Evolutionary conservation across 1,140 invertebrate genomes (phyloP).

Genomic region (Leptinotarsa undecemlineata): DNA sequence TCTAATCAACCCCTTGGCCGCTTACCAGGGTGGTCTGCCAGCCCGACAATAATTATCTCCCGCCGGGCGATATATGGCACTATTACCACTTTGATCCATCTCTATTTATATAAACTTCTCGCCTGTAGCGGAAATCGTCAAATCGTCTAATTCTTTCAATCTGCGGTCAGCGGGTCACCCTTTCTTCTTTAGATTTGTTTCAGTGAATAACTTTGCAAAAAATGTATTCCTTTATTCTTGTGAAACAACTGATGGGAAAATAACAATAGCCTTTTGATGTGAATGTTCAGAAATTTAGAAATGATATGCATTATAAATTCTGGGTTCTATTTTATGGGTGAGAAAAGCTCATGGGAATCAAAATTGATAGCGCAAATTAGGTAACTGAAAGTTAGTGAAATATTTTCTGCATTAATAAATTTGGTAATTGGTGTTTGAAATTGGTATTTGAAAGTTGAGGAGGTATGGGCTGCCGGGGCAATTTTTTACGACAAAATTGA

Average conservation of each 20-base stretch:
- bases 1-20: constrained; percentile 5
- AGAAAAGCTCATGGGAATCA: too few relatives aligned
- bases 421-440: too few relatives aligned
- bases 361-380: too few relatives aligned
- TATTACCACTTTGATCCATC: constrained; percentile 8
- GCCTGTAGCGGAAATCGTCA: not conserved
- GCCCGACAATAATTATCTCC: constrained; percentile 7
- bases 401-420: too few relatives aligned
- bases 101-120: constrained; percentile 4
- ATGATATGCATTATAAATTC: too few relatives aligned
- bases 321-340: too few relatives aligned
- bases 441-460: too few relatives aligned
- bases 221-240: constrained; percentile 1
- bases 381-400: too few relatives aligned
- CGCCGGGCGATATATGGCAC: constrained; percentile 7
- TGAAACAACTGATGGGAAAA: not conserved
- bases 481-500: too few relatives aligned
- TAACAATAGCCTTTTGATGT: not conserved
- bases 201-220: not conserved
- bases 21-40: constrained; percentile 1
- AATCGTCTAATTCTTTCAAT: not conserved
- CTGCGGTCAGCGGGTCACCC: constrained; percentile 3
- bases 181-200: constrained; percentile 1
- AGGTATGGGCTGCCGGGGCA: too few relatives aligned
- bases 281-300: not conserved